phyloP scores from a whole-genome alignment of 2,113 vertebrate genomes.

The Phylloscopus whistleri region DNA sequence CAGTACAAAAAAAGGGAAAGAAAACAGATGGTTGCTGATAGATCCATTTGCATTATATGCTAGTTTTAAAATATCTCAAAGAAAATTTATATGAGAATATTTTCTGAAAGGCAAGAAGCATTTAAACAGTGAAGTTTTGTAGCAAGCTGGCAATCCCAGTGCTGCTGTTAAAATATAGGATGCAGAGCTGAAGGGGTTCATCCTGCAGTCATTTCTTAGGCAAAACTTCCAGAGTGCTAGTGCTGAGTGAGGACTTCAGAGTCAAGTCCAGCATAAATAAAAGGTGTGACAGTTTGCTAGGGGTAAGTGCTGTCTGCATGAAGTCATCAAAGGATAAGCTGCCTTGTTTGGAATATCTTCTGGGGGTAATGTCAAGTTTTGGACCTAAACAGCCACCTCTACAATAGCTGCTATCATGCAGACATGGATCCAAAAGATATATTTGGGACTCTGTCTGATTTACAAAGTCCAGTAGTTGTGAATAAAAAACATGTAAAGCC shows the following conservation, averaged over 20 bases:
- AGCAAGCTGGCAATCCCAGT: background rate
- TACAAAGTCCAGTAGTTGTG: background rate
- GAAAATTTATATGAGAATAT: background rate
- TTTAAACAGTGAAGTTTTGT: background rate
- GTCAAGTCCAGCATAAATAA: background rate
- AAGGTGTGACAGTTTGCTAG: background rate
- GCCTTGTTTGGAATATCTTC: background rate
- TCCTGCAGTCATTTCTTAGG: background rate
- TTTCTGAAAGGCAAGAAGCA: background rate
- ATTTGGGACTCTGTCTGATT: background rate
- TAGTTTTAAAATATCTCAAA: background rate
- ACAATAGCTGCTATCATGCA: background rate
- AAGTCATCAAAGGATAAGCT: background rate
- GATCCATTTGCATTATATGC: background rate
- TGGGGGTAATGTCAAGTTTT: background rate
- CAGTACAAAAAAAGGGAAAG: conserved; percentile 2
- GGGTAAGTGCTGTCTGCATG: background rate
- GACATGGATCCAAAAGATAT: background rate
- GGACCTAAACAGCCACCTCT: background rate
- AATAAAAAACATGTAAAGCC: background rate
- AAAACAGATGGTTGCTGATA: conserved; percentile 5
- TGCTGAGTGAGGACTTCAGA: background rate
- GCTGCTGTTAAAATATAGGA: background rate
- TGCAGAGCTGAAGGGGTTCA: background rate
- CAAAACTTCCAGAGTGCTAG: background rate